Base-by-base conservation (phyloP, 2,797 vertebrate species). In the Odontamblyopus lacepedii region DNA sequence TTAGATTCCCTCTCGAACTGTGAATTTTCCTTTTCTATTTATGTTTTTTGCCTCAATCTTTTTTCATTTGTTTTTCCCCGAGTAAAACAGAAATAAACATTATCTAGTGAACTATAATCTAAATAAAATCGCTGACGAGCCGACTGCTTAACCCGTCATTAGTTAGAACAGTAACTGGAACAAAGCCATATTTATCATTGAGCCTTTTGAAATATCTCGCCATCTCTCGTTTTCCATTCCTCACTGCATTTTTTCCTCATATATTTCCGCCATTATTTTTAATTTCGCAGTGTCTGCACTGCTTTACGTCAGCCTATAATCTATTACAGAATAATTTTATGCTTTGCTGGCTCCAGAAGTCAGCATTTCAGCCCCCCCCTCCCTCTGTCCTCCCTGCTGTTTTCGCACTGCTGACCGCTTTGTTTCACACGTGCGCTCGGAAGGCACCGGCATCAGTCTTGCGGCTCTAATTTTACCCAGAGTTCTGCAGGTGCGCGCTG, bases 401-500 rank as follows among this genome's bases (percentile, higher is more conserved):
- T 65, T 50, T 35, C 3, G 16, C 30, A 9, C 63, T 64, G 63
- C 63, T 64, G 63, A 63, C 61, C 62, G 35, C 38, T 44, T 48
- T 64, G 63, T 48, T 64, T 48, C 23, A 13, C 23, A 44, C n/a
- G 62, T 41, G 11, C 13, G 38, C 63, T 65, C 35, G 3, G 16
- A 29, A 65, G 23, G 63, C 63, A 50, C 44, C 44, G 18, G 15
- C 41, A 66, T 66, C 63, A 18, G 63, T 66, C 63, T 51, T 66
- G 30, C 3, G 32, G 44, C 13, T 66, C 63, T 66, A 66, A 50
- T 48, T 66, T 66, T 66, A 66, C 41, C 63, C 63, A 18, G 41
- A n/a, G 38, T 64, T 44, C 11, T 64, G 38, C 63, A 66, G 63
- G 63, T 66, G 63, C 50, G 63, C 30, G 57, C 4, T 2, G 23